Evolutionary conservation across 2,888 invertebrate genomes (phyloP), one percentile per base, ranked within the genome.

Genomic region (Ophioninae sp.): DNA sequence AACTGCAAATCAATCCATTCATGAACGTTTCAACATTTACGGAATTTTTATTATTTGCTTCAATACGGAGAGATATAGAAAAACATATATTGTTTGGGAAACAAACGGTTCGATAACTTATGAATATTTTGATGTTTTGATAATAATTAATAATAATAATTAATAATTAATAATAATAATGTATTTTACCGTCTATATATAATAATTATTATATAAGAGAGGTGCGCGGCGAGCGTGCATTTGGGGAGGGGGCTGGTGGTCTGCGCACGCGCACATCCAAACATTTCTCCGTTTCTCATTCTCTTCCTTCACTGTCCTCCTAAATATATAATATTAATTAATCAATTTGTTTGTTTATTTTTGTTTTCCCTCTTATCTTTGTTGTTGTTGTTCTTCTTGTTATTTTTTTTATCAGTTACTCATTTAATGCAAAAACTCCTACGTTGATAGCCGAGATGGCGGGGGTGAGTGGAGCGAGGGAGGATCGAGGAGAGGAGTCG

Each of bases 31-130:
- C 89, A 92, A 93, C 92, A 93, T 91, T 92, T 92, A 92, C 89
- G 92, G 91, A 92, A 90, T 91, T 92, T 91, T 92, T 92, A 91
- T 92, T 92, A 91, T 90, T 92, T 91, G 90, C 89, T 90, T 92
- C 88, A 92, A 92, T 92, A 92, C 90, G 91, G 91, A 92, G 91
- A 92, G 91, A 92, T 92, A 93, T 92, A 92, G 91, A 92, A 92
- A 92, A 92, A 92, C 91, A 92, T 92, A 91, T 90, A 92, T 91
- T 91, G 91, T 91, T 92, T 91, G 90, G 90, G 90, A 92, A 92
- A 92, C 90, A 92, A 92, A 92, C 90, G 90, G 88, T 90, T 89
- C 30, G 89, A 91, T 90, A 92, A 92, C 91, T 92, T 92, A 92
- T 91, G 90, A 90, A 92, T 92, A 92, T 91, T 92, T 92, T 92